These are phyloP conservation scores for Phaethon lepturus DNA, from an alignment of 2,113 vertebrate genomes.

Conservation along the genomic window DNA sequence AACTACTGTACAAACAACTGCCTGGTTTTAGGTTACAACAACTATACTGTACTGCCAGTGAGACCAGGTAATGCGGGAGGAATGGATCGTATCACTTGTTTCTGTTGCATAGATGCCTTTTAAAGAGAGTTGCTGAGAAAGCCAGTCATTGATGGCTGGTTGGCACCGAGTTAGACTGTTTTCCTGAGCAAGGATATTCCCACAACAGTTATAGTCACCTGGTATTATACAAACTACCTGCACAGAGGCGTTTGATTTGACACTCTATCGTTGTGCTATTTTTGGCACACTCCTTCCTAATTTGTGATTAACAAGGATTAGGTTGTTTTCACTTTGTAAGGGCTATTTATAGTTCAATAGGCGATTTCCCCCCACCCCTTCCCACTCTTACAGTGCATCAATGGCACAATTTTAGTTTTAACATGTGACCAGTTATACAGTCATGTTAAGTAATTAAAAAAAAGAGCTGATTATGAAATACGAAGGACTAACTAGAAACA, in stretches of 20 bases:
- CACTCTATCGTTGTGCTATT: neutral
- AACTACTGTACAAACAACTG: slow-evolving; percentile 60
- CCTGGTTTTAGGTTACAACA: slow-evolving; percentile 37
- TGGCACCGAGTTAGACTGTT: neutral
- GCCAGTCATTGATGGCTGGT: neutral
- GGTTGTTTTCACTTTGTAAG: slow-evolving; percentile 67
- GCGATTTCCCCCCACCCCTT: neutral
- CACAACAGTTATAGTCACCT: slow-evolving; percentile 28
- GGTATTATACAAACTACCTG: slow-evolving; percentile 28
- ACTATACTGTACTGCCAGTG: neutral
- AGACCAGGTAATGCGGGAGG: neutral
- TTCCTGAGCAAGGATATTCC: slow-evolving; percentile 27
- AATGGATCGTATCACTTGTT: slow-evolving; percentile 11
- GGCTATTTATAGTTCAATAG: slow-evolving; percentile 33
- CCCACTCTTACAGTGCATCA: slow-evolving; percentile 14
- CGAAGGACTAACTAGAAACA: neutral
- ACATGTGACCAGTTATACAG: neutral
- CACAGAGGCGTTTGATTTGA: slow-evolving; percentile 22
- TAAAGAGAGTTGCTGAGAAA: neutral
- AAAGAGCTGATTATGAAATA: slow-evolving; percentile 12
- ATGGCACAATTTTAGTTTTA: slow-evolving; percentile 40
- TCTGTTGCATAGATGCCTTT: slow-evolving; percentile 34
- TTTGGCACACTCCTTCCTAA: slow-evolving; percentile 21
- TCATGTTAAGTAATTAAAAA: slow-evolving; percentile 26
- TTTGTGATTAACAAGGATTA: slow-evolving; percentile 64